Conservation (phyloP, 1,140 invertebrate species). For the Bombus balteatus region DNA sequence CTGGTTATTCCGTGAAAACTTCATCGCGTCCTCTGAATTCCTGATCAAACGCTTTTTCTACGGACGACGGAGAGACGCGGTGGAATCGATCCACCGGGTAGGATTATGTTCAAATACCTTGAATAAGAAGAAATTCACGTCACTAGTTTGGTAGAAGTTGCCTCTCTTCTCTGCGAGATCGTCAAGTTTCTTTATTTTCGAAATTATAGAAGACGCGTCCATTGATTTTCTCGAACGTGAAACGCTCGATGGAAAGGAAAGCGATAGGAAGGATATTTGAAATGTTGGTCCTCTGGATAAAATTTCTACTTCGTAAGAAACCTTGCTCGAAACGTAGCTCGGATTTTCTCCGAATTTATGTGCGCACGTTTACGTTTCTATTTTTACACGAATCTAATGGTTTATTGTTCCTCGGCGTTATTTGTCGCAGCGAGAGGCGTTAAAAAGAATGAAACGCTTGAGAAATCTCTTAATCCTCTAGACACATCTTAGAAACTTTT, state of each 20-base stretch:
- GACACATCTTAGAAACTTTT: no score
- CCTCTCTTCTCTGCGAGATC: not conserved
- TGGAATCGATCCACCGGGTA: conserved; percentile 48
- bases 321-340: no score
- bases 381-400: not conserved
- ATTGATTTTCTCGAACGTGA: not conserved
- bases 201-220: not conserved
- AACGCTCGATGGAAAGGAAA: not conserved
- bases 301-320: not conserved
- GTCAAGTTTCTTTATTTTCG: not conserved
- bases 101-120: conserved; percentile 41
- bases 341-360: not conserved
- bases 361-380: not conserved
- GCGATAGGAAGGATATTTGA: not conserved
- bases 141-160: conserved; percentile 33
- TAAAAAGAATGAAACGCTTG: no score
- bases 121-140: conserved; percentile 49
- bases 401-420: not conserved
- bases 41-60: conserved; percentile 49
- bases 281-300: not conserved
- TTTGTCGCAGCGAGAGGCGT: no score
- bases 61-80: not conserved
- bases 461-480: no score
- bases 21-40: conserved; percentile 45
- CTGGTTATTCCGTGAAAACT: conserved; percentile 19